Percentiles rank a stretch among this genome's conserved stretches.
Conservation (phyloP, 2,888 invertebrate species). For the Dynastes hyllus region DNA sequence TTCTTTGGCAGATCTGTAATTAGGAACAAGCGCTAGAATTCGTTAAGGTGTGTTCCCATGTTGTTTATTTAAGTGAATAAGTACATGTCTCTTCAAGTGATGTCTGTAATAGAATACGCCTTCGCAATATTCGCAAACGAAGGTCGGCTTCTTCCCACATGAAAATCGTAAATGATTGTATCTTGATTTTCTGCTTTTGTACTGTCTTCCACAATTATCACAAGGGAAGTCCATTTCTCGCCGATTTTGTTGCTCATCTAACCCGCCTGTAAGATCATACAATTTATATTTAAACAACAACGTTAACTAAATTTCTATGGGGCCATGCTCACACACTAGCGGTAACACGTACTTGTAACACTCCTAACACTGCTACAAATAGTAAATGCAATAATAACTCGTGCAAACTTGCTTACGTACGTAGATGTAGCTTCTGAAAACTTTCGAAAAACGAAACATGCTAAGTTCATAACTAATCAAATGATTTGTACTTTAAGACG, state of each 20-base stretch:
- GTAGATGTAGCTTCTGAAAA: too few species aligned
- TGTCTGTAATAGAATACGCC: constrained; percentile 60
- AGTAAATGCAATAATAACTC: not conserved
- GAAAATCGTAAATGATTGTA: constrained; percentile 60
- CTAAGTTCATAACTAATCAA: too few species aligned
- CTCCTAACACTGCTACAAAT: constrained; percentile 4
- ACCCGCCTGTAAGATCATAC: constrained; percentile 24
- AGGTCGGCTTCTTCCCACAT: constrained; percentile 62
- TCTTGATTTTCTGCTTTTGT: constrained; percentile 60
- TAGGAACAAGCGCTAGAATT: not conserved
- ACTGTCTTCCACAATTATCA: constrained; percentile 59
- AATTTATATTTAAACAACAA: constrained; percentile 9
- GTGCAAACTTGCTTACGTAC: not conserved
- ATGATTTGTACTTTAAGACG: too few species aligned
- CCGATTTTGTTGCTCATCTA: constrained; percentile 26
- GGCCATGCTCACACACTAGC: constrained; percentile 34
- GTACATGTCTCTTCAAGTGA: constrained; percentile 57
- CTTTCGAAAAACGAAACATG: too few species aligned
- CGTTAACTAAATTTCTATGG: not conserved
- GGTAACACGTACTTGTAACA: constrained; percentile 7
- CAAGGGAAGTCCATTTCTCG: constrained; percentile 67
- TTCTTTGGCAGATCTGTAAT: not conserved
- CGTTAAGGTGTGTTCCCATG: not conserved
- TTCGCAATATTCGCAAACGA: constrained; percentile 60
- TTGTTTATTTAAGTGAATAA: constrained; percentile 44